Evolutionary conservation across 2,888 invertebrate species (phyloP).

Genomic region (Drosophila robusta): DNA sequence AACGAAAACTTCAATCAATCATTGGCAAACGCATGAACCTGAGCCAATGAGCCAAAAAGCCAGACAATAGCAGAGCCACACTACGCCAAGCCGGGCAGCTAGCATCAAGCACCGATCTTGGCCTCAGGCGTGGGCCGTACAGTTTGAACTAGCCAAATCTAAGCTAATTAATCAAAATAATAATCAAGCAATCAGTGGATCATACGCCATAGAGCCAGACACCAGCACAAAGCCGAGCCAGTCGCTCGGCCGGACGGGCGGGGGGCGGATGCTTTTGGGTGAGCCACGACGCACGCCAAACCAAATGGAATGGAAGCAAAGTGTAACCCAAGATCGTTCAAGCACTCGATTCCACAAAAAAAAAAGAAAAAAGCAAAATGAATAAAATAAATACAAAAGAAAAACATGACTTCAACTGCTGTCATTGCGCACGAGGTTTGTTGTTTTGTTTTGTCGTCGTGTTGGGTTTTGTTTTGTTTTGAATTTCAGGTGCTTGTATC

Average conservation of each 20-base stretch:
- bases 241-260: neutral
- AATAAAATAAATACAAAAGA: slow-evolving; percentile 17
- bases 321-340: slow-evolving; percentile 66
- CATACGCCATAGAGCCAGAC: slow-evolving; percentile 60
- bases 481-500: slow-evolving; percentile 80
- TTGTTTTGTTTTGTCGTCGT: slow-evolving; percentile 40
- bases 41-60: slow-evolving; percentile 54
- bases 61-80: slow-evolving; percentile 50
- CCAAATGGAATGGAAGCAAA: slow-evolving; percentile 66
- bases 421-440: slow-evolving; percentile 77
- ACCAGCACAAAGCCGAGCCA: slow-evolving; percentile 51
- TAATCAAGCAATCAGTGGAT: slow-evolving; percentile 83
- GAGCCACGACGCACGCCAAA: slow-evolving; percentile 78
- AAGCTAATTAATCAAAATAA: slow-evolving; percentile 84
- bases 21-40: slow-evolving; percentile 77
- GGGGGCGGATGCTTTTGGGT: slow-evolving; percentile 34
- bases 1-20: slow-evolving; percentile 82
- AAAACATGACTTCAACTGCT: slow-evolving; percentile 78
- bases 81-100: neutral
- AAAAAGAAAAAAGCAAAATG: neutral
- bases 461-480: slow-evolving; percentile 76
- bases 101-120: slow-evolving; percentile 25
- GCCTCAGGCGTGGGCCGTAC: slow-evolving; percentile 76
- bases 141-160: slow-evolving; percentile 81
- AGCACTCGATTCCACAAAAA: slow-evolving; percentile 37